These are phyloP conservation scores for Telmatochromis brichardi DNA, from an alignment of 2,113 vertebrate genomes.

Conservation along the genomic window DNA sequence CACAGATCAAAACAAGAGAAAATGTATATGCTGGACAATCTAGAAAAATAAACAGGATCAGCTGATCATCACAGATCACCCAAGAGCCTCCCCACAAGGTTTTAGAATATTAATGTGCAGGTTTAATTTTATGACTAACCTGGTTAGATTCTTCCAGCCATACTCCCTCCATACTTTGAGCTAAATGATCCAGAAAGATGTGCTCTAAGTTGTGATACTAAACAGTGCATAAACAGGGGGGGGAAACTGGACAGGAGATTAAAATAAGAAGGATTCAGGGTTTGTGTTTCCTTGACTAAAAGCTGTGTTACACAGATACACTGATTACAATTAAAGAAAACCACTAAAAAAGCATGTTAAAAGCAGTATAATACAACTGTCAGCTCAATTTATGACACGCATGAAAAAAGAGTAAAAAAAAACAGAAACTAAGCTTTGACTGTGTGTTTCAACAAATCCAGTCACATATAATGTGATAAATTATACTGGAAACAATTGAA, in stretches of 20 bases:
- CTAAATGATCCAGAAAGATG: not conserved
- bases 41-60: not conserved
- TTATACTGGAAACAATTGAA: not conserved
- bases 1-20: not conserved
- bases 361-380: not conserved
- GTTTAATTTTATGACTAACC: not conserved
- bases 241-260: fast-evolving
- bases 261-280: not conserved
- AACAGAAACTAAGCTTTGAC: not conserved
- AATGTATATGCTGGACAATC: not conserved
- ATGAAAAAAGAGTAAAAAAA: not conserved
- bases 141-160: not conserved
- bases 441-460: not conserved
- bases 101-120: not conserved
- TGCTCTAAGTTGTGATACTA: not conserved
- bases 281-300: not conserved
- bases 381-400: not conserved
- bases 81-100: not conserved
- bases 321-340: not conserved
- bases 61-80: not conserved
- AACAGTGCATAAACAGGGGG: not conserved
- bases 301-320: not conserved
- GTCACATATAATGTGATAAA: not conserved
- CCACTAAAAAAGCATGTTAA: not conserved
- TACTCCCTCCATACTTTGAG: not conserved